These are phyloP conservation scores for Druceiella hillmani DNA, from an alignment of 2,888 invertebrate species.

Conservation along the genomic window DNA sequence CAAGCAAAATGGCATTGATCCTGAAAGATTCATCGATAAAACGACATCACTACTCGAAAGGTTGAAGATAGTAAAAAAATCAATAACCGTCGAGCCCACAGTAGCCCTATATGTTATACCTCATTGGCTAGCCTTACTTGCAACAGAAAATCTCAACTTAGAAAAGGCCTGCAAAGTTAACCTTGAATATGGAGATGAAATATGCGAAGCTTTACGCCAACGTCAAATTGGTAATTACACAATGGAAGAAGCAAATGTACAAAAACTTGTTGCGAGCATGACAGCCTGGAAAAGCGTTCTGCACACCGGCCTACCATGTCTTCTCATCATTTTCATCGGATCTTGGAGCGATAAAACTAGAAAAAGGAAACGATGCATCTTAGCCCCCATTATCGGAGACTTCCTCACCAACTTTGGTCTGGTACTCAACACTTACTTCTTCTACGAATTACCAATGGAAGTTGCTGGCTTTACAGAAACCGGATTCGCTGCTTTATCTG, in stretches of 20 bases:
- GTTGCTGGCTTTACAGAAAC: conserved; percentile 51
- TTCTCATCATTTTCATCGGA: conserved; percentile 54
- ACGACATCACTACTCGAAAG: too few species aligned
- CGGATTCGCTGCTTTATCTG: conserved; percentile 49
- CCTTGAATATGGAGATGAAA: conserved; percentile 62
- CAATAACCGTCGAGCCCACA: conserved; percentile 66
- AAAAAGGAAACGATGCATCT: conserved; percentile 53
- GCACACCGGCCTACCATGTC: conserved; percentile 52
- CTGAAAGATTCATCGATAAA: too few species aligned
- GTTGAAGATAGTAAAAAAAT: too few species aligned
- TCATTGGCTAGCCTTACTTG: conserved; percentile 64
- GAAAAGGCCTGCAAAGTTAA: conserved; percentile 85
- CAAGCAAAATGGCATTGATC: too few species aligned
- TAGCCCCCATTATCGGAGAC: conserved; percentile 53
- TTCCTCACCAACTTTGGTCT: conserved; percentile 47
- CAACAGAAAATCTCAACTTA: conserved; percentile 77
- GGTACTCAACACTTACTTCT: conserved; percentile 52
- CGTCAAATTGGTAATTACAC: conserved; percentile 68
- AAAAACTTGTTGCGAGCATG: conserved; percentile 53
- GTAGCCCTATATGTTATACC: conserved; percentile 65
- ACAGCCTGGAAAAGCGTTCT: conserved; percentile 54
- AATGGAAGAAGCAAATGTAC: conserved; percentile 58
- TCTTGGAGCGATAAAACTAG: conserved; percentile 59
- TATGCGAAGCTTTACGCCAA: conserved; percentile 69
- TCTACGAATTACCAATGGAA: conserved; percentile 53